Evolutionary conservation across 2,888 invertebrate genomes (phyloP).

Genomic region (Lordiphosa fenestrarum): DNA sequence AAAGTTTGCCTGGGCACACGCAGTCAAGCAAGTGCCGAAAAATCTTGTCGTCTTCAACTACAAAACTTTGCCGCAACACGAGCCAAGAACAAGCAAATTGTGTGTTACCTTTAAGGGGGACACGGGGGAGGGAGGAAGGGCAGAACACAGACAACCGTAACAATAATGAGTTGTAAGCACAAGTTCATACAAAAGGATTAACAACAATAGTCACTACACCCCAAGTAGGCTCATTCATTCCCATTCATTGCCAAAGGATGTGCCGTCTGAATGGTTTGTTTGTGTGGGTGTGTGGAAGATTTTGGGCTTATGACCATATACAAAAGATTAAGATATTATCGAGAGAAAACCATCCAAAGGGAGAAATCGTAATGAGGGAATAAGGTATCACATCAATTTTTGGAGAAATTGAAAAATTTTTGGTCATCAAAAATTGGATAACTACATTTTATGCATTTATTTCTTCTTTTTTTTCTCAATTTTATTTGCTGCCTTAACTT

Average conservation of each 20-base stretch:
- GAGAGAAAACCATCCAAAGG: constrained; percentile 21
- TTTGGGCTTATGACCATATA: constrained; percentile 30
- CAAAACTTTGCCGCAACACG: constrained; percentile 37
- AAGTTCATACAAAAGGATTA: constrained; percentile 71
- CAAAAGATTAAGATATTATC: constrained; percentile 69
- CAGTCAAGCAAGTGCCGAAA: constrained; percentile 44
- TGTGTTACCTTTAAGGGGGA: background rate
- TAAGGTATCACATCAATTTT: too few relatives aligned
- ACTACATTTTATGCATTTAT: too few relatives aligned
- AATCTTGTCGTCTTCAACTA: constrained; percentile 29
- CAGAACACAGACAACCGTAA: constrained; percentile 43
- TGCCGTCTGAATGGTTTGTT: background rate
- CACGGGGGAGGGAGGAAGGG: background rate
- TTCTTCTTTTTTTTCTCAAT: too few relatives aligned
- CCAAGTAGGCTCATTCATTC: constrained; percentile 10
- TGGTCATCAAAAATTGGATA: too few relatives aligned
- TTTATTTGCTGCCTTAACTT: too few relatives aligned
- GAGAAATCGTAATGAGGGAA: too few relatives aligned
- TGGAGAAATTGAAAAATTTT: too few relatives aligned
- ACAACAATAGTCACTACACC: constrained; percentile 57
- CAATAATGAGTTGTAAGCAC: constrained; percentile 72
- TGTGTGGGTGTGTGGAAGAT: constrained; percentile 14
- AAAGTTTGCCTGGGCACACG: constrained; percentile 16
- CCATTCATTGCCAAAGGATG: constrained; percentile 6
- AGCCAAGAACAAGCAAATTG: constrained; percentile 31